A percentile compares a stretch with the other conserved stretches of the same genome.
phyloP scores from a whole-genome alignment of 1,140 invertebrate species.

The Melipona quadrifasciata region DNA sequence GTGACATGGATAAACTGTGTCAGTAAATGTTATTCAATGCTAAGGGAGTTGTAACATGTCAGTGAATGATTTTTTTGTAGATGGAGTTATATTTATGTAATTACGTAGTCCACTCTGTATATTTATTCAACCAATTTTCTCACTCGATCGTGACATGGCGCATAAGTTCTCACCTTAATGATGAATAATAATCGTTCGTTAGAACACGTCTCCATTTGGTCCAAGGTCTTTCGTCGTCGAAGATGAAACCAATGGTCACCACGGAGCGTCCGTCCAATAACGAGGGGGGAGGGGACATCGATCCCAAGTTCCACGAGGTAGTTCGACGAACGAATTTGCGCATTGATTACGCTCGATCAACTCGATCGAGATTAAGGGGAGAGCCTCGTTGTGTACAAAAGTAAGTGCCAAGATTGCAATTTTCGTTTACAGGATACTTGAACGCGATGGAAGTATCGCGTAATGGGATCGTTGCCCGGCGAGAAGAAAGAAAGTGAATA shows the following conservation, averaged over 20 bases:
- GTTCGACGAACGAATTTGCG: slow-evolving; percentile 34
- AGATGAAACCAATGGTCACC: slow-evolving; percentile 1
- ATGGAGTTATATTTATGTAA: no score
- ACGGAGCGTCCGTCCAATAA: slow-evolving; percentile 28
- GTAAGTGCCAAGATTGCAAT: slow-evolving; percentile 20
- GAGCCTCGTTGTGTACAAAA: background rate
- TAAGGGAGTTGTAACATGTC: no score
- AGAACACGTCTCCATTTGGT: background rate
- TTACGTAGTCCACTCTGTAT: background rate
- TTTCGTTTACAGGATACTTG: slow-evolving; percentile 20
- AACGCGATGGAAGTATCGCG: background rate
- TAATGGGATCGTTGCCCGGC: background rate
- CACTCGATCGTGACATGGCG: background rate
- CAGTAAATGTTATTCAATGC: no score
- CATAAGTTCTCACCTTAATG: background rate
- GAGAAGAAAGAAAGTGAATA: background rate
- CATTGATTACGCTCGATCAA: slow-evolving; percentile 39
- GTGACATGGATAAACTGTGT: no score
- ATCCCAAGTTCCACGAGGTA: no score
- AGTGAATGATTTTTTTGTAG: no score
- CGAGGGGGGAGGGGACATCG: background rate
- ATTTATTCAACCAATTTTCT: background rate
- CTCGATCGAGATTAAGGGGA: background rate
- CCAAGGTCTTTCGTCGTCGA: background rate
- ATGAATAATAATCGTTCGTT: background rate